Percentiles rank a stretch among this genome's conserved stretches.
Evolutionary conservation across 2,797 vertebrate genomes (phyloP).

Genomic region (Darevskia nairensis): DNA sequence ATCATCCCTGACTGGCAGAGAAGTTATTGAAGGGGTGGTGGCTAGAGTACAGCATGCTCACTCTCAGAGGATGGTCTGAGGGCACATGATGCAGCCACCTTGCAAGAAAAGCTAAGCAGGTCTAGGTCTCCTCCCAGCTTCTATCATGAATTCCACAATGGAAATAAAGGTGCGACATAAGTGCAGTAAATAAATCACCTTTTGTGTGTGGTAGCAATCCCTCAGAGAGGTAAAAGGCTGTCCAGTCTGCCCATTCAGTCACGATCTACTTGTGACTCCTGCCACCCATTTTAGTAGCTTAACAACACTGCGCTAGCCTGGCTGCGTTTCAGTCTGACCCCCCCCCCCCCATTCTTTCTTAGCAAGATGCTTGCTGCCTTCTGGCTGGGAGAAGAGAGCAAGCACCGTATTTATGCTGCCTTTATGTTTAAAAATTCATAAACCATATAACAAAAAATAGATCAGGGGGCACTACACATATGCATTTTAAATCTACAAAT

Average conservation of each 20-base stretch:
- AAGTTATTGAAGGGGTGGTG: neutral
- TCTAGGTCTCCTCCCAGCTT: neutral
- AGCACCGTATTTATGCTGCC: neutral
- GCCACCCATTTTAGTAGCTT: neutral
- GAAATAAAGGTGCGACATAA: neutral
- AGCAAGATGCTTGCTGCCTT: neutral
- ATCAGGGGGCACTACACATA: neutral
- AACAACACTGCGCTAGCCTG: too few relatives aligned
- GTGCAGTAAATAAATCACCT: neutral
- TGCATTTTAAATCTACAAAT: too few relatives aligned
- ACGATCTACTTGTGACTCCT: neutral
- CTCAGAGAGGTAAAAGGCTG: neutral
- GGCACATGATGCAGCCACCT: neutral
- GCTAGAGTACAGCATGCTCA: neutral
- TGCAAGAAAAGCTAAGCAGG: neutral
- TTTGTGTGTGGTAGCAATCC: neutral
- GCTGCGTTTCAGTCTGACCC: too few relatives aligned
- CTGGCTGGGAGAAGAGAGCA: neutral
- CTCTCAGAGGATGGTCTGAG: neutral
- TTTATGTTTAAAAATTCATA: neutral
- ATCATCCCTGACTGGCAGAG: neutral
- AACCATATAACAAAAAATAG: neutral
- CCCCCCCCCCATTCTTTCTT: neutral
- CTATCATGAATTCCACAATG: neutral
- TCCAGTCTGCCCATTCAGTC: neutral